Evolutionary conservation across 2,797 vertebrate genomes (phyloP).

Genomic region (Peromyscus aztecus): DNA sequence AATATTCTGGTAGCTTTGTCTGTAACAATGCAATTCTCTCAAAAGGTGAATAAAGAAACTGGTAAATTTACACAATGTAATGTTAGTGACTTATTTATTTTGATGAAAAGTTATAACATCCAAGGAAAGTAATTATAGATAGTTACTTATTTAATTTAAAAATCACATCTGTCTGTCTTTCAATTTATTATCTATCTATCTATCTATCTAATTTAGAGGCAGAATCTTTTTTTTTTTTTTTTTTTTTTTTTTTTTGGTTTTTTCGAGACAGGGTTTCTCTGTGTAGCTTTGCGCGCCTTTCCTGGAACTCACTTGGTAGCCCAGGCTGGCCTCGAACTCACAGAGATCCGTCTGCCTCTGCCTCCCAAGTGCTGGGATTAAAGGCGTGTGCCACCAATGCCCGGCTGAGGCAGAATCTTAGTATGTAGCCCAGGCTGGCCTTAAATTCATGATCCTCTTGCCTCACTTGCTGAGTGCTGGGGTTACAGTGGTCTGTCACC

Average conservation of each 20-base stretch:
- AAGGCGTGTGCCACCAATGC: too few relatives aligned
- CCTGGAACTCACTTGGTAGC: too few relatives aligned
- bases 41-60: constrained; percentile 3
- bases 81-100: background rate
- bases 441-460: background rate
- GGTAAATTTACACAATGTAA: background rate
- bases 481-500: background rate
- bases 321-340: too few relatives aligned
- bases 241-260: too few relatives aligned
- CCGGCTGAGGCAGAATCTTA: background rate
- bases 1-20: background rate
- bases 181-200: background rate
- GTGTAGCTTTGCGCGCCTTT: too few relatives aligned
- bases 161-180: too few relatives aligned
- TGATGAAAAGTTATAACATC: background rate
- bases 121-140: background rate
- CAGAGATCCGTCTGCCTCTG: too few relatives aligned
- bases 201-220: background rate
- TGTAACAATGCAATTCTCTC: background rate
- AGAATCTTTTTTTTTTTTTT: too few relatives aligned
- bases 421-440: background rate
- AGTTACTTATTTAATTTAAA: background rate
- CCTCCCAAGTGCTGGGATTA: too few relatives aligned
- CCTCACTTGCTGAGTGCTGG: background rate
- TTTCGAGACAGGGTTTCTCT: too few relatives aligned